Conservation (phyloP, 2,797 vertebrate species). For the Schizopygopsis pylzovi region DNA sequence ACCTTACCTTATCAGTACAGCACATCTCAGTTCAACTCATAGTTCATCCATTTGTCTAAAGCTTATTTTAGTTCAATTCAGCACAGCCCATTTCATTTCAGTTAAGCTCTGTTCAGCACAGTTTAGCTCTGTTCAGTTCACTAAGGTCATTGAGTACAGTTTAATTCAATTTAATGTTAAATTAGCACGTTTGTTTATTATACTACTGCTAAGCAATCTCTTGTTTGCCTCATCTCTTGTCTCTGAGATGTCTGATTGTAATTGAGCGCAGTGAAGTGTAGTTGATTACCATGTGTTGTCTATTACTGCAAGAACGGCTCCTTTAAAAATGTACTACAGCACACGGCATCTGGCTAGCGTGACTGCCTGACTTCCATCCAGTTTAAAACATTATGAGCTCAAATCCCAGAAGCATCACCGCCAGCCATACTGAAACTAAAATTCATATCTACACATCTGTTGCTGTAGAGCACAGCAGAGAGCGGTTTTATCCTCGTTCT, state of each 20-base stretch:
- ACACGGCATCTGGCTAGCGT: slow-evolving; percentile 5
- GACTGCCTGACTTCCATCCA: not conserved
- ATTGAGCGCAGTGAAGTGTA: slow-evolving; percentile 17
- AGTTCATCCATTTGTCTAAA: not conserved
- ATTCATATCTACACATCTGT: not conserved
- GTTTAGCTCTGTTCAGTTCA: not conserved
- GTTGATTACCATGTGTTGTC: slow-evolving; percentile 28
- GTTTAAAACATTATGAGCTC: slow-evolving; percentile 25
- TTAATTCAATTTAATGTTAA: not conserved
- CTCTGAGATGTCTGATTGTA: slow-evolving; percentile 26
- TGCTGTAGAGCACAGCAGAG: slow-evolving; percentile 13
- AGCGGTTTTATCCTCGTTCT: not conserved
- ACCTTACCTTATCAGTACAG: too few relatives aligned
- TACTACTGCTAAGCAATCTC: slow-evolving; percentile 9
- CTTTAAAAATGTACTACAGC: slow-evolving; percentile 16
- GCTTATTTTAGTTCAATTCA: not conserved
- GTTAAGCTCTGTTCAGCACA: not conserved
- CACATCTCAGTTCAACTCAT: not conserved
- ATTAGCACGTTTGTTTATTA: slow-evolving; percentile 24
- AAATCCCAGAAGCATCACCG: slow-evolving; percentile 1
- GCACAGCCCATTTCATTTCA: not conserved
- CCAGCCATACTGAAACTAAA: not conserved
- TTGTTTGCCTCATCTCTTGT: slow-evolving; percentile 18
- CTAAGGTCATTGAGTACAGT: not conserved
- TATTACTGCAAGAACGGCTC: not conserved